Evolutionary conservation across 2,888 invertebrate species (phyloP).

Genomic region (Pyrochroa serraticornis): DNA sequence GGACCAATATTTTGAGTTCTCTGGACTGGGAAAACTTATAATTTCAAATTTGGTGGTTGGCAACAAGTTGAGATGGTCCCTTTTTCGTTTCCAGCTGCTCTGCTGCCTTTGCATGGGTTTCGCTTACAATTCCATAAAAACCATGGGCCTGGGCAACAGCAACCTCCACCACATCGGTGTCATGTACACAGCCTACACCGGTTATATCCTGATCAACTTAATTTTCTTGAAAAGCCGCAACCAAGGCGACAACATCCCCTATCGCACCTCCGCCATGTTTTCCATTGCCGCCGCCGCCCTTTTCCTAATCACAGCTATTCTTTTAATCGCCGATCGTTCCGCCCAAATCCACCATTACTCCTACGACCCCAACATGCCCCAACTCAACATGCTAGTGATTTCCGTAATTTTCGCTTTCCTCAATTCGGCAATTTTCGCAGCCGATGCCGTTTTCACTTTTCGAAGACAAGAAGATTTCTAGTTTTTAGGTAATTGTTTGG

Average conservation of each 20-base stretch:
- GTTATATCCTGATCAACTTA: slow-evolving; percentile 69
- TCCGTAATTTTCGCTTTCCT: slow-evolving; percentile 69
- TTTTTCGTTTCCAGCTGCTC: slow-evolving; percentile 60
- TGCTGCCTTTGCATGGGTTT: slow-evolving; percentile 68
- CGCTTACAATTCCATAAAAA: slow-evolving; percentile 68
- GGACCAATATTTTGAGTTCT: too few relatives aligned
- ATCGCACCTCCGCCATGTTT: slow-evolving; percentile 68
- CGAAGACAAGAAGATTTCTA: slow-evolving; percentile 24
- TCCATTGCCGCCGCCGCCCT: slow-evolving; percentile 67
- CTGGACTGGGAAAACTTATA: too few relatives aligned
- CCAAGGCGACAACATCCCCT: slow-evolving; percentile 69
- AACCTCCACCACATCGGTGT: slow-evolving; percentile 67
- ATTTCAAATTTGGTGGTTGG: too few relatives aligned
- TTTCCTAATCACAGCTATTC: slow-evolving; percentile 68
- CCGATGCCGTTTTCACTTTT: slow-evolving; percentile 68
- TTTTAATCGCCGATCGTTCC: slow-evolving; percentile 62
- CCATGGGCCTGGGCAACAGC: slow-evolving; percentile 62
- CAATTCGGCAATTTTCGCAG: slow-evolving; percentile 65
- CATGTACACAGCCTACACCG: slow-evolving; percentile 70
- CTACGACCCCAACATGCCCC: slow-evolving; percentile 67
- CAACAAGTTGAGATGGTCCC: not conserved
- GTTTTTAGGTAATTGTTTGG: not conserved
- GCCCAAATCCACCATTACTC: slow-evolving; percentile 57
- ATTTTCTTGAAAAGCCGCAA: slow-evolving; percentile 66
- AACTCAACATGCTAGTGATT: slow-evolving; percentile 68